Evolutionary conservation across 2,888 invertebrate species (phyloP).

Genomic region (Brachylomia viminalis): DNA sequence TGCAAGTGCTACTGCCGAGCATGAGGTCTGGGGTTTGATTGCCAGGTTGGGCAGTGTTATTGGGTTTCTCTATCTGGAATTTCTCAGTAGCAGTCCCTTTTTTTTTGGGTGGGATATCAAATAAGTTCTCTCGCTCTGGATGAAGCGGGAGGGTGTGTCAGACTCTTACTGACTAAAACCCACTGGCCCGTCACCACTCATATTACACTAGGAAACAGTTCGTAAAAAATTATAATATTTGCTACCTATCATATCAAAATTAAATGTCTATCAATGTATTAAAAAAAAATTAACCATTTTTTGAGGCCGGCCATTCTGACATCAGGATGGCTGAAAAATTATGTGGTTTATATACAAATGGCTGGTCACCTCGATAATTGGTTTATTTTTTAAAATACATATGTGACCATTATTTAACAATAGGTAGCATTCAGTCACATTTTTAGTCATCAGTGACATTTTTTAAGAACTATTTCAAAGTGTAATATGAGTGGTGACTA

Average conservation of each 20-base stretch:
- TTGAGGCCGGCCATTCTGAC: too few relatives aligned
- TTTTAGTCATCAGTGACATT: not conserved
- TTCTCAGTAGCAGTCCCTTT: not conserved
- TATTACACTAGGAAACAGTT: not conserved
- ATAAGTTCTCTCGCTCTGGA: too few relatives aligned
- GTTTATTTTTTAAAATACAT: not conserved
- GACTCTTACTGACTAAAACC: too few relatives aligned
- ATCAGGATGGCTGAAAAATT: too few relatives aligned
- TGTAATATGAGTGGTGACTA: not conserved
- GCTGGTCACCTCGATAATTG: not conserved
- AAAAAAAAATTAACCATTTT: too few relatives aligned
- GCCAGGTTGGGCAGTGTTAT: not conserved
- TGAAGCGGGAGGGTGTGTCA: too few relatives aligned
- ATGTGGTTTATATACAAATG: too few relatives aligned
- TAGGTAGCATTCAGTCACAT: too few relatives aligned
- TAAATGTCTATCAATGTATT: not conserved
- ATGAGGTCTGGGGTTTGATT: not conserved
- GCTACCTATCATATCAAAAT: not conserved
- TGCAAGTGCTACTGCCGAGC: not conserved
- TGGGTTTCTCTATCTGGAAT: not conserved
- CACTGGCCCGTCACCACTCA: not conserved
- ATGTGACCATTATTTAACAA: not conserved
- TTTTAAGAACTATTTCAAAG: not conserved
- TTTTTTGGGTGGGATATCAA: too few relatives aligned
- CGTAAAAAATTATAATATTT: not conserved